These are phyloP conservation scores for Falco naumanni DNA, from an alignment of 2,797 vertebrate genomes.

Conservation along the genomic window DNA sequence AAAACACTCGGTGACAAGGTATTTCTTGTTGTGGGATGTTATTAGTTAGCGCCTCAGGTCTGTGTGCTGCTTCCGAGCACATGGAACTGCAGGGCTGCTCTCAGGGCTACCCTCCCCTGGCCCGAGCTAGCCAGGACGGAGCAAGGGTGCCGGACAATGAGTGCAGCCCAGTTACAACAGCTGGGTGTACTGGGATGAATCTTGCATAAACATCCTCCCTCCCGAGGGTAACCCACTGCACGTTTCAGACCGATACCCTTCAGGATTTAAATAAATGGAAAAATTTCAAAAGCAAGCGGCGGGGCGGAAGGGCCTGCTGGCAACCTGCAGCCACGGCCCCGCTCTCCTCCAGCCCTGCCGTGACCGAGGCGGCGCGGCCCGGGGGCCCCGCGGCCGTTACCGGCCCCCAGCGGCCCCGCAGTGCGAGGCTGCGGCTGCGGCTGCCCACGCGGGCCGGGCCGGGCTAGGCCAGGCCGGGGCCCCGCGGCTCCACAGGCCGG, in stretches of 20 bases:
- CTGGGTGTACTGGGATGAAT: background rate
- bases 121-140: accelerated
- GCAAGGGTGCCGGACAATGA: background rate
- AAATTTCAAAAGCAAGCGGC: background rate
- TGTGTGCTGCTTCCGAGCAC: background rate
- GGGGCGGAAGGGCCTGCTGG: background rate
- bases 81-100: background rate
- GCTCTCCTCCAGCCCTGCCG: background rate
- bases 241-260: background rate
- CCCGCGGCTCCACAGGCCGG: too few relatives aligned
- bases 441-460: too few relatives aligned
- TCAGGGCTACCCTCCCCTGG: background rate
- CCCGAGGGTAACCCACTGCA: background rate
- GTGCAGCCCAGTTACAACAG: accelerated
- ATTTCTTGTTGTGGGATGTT: background rate
- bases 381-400: too few relatives aligned
- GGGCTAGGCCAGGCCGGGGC: too few relatives aligned
- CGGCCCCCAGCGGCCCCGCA: too few relatives aligned
- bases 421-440: too few relatives aligned
- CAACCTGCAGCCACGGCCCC: background rate
- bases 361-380: too few relatives aligned
- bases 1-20: background rate
- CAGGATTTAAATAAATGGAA: background rate
- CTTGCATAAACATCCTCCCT: background rate
- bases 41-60: background rate